Percentiles rank a stretch among this genome's conserved stretches.
Conservation (phyloP, 92 coral and sea anemone genomes). For the Phenganax subtilis region DNA sequence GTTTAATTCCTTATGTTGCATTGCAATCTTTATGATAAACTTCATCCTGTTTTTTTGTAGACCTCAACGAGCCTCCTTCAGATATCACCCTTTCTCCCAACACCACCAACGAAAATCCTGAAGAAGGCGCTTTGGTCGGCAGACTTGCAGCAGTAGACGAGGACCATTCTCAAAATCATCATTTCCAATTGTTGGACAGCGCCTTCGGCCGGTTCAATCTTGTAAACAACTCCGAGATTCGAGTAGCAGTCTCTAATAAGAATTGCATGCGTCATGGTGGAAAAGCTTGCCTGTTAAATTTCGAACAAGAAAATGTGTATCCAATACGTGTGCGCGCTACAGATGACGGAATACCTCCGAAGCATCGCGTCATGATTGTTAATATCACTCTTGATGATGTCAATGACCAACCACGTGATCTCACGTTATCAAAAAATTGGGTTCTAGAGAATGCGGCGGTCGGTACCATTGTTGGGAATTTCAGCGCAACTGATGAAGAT, state of each 20-base stretch:
- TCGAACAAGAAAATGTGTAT: conserved; percentile 58
- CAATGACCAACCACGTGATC: conserved; percentile 86
- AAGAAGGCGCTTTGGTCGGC: conserved; percentile 63
- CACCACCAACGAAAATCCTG: conserved; percentile 63
- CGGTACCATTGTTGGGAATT: conserved; percentile 60
- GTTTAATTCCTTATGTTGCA: background rate
- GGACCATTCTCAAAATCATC: conserved; percentile 66
- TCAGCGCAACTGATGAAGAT: conserved; percentile 79
- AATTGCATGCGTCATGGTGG: conserved; percentile 73
- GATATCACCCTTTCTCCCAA: conserved; percentile 58
- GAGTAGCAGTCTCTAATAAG: conserved; percentile 63
- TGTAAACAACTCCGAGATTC: conserved; percentile 50
- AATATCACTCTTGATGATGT: conserved; percentile 68
- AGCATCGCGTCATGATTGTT: conserved; percentile 50
- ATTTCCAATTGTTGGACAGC: conserved; percentile 60
- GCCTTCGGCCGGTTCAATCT: conserved; percentile 80
- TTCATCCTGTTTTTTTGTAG: conserved; percentile 32
- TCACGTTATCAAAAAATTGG: conserved; percentile 62
- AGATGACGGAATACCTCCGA: conserved; percentile 80
- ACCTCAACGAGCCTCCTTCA: conserved; percentile 77
- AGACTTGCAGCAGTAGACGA: conserved; percentile 66
- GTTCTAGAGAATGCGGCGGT: conserved; percentile 81
- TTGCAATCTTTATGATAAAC: background rate
- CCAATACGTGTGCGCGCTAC: conserved; percentile 80
- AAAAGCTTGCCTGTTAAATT: conserved; percentile 68